Evolutionary conservation across 2,888 invertebrate genomes (phyloP).

Genomic region (Eumacrocentrus americanus): DNA sequence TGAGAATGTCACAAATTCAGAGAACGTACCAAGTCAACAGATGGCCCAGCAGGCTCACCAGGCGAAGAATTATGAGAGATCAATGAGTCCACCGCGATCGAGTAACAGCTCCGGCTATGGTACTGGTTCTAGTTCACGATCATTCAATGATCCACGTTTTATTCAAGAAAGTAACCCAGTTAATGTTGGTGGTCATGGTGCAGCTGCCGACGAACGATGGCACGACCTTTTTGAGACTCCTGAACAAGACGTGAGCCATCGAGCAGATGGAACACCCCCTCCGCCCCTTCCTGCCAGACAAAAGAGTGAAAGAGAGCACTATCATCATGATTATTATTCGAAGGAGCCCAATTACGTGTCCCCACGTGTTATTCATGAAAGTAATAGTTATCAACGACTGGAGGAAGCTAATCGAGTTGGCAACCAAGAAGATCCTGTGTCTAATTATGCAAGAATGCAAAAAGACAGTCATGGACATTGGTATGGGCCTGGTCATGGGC

Average conservation of each 20-base stretch:
- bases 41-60: conserved; percentile 60
- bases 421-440: conserved; percentile 3
- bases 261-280: conserved; percentile 63
- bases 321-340: conserved; percentile 49
- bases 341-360: conserved; percentile 57
- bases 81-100: conserved; percentile 78
- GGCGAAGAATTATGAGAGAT: conserved; percentile 74
- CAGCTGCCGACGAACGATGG: conserved; percentile 41
- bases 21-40: conserved; percentile 57
- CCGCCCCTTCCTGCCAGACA: conserved; percentile 62
- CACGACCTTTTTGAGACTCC: conserved; percentile 64
- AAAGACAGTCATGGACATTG: conserved; percentile 35
- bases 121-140: conserved; percentile 68
- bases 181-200: conserved; percentile 69
- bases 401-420: conserved; percentile 38
- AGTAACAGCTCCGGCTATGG: conserved; percentile 86
- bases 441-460: conserved; percentile 36
- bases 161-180: conserved; percentile 64
- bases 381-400: conserved; percentile 56
- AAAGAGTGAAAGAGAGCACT: conserved; percentile 55
- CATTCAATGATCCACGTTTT: conserved; percentile 60
- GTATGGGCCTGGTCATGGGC: conserved; percentile 41
- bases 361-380: conserved; percentile 51
- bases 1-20: conserved; percentile 70
- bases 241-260: conserved; percentile 57